These are phyloP conservation scores for Pagrus major DNA, from an alignment of 2,113 vertebrate species.

Conservation along the genomic window DNA sequence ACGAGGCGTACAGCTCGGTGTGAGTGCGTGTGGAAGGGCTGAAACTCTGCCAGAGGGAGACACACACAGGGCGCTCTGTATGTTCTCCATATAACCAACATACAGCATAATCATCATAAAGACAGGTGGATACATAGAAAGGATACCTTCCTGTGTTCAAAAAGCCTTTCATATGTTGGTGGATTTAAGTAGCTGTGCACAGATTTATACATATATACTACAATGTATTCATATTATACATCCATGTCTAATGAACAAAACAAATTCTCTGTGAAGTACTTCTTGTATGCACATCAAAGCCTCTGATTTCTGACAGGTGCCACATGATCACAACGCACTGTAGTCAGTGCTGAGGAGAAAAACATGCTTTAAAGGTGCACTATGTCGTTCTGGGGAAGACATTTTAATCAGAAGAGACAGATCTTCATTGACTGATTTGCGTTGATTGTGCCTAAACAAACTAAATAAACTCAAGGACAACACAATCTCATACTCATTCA, in stretches of 20 bases:
- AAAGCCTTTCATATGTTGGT: background rate
- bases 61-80: constrained; percentile 6
- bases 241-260: constrained; percentile 18
- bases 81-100: constrained; percentile 36
- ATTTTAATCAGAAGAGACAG: too few relatives aligned
- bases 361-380: constrained; percentile 1
- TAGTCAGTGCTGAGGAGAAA: background rate
- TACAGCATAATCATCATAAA: background rate
- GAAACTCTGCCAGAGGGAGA: constrained; percentile 34
- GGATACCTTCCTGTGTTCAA: background rate
- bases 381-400: too few relatives aligned
- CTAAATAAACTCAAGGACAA: too few relatives aligned
- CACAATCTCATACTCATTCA: too few relatives aligned
- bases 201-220: background rate
- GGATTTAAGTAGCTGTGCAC: background rate
- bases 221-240: constrained; percentile 7
- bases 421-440: too few relatives aligned
- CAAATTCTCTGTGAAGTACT: constrained; percentile 23
- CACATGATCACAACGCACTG: background rate
- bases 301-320: constrained; percentile 22
- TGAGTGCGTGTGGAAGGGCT: constrained; percentile 10
- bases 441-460: too few relatives aligned
- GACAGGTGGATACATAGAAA: background rate
- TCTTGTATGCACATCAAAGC: constrained; percentile 44
- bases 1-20: constrained; percentile 16